Evolutionary conservation across 2,797 vertebrate species (phyloP).

Genomic region (Oreochromis grahami): DNA sequence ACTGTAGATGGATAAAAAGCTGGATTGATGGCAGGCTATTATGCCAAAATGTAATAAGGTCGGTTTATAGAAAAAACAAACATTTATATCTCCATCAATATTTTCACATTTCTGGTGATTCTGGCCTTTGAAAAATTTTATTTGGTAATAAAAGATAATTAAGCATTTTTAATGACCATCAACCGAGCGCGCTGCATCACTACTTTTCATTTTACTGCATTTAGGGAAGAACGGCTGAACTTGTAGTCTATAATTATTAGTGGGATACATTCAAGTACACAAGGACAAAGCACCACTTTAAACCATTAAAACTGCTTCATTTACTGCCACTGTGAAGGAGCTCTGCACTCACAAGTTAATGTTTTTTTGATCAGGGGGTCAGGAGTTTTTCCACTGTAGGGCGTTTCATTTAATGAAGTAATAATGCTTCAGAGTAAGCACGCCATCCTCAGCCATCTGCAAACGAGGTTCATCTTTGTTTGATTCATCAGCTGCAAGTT

Average conservation of each 20-base stretch:
- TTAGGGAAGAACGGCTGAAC: not conserved
- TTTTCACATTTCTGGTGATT: not conserved
- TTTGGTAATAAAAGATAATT: not conserved
- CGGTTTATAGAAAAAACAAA: not conserved
- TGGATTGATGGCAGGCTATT: not conserved
- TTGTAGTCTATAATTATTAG: not conserved
- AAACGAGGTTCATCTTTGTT: not conserved
- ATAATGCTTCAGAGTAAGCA: not conserved
- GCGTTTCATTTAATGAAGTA: not conserved
- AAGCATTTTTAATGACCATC: not conserved
- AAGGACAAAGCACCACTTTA: not conserved
- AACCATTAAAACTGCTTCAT: not conserved
- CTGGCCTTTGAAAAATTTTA: accelerated
- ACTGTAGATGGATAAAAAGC: not conserved
- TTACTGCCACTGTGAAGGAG: not conserved
- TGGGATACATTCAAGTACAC: not conserved
- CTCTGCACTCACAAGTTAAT: not conserved
- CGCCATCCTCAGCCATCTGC: not conserved
- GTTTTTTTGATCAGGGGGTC: not conserved
- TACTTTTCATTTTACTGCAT: not conserved
- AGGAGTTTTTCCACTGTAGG: not conserved
- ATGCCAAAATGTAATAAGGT: not conserved
- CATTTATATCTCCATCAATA: not conserved
- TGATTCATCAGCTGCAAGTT: not conserved
- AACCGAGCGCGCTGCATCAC: not conserved